Evolutionary conservation across 2,888 invertebrate genomes (phyloP).

Genomic region (Reticulitermes lucifugus): DNA sequence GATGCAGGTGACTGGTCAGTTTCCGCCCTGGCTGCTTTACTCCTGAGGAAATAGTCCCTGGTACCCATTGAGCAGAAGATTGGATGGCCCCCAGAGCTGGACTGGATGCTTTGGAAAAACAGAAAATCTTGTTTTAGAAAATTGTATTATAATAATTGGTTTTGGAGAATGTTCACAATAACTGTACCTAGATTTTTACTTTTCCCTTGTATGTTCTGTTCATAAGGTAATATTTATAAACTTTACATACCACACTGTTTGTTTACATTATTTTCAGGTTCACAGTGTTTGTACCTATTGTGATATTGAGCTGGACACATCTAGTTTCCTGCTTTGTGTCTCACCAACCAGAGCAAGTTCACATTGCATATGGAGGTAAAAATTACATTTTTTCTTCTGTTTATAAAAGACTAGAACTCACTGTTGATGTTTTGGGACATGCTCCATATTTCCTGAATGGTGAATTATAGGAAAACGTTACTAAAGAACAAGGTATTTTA

Average conservation of each 20-base stretch:
- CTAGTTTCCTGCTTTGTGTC: constrained; percentile 37
- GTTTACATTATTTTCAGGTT: neutral
- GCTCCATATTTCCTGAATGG: neutral
- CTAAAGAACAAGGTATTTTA: neutral
- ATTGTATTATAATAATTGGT: too few species aligned
- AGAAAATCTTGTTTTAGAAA: too few species aligned
- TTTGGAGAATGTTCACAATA: too few species aligned
- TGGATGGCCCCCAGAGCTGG: too few species aligned
- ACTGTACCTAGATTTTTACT: too few species aligned
- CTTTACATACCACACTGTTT: neutral
- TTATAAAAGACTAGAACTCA: neutral
- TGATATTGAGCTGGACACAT: neutral
- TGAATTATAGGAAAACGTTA: neutral
- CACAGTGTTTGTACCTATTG: neutral
- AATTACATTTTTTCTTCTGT: neutral
- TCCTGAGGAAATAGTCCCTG: too few species aligned
- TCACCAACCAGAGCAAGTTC: constrained; percentile 51
- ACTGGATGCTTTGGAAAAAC: too few species aligned
- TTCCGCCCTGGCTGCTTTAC: too few species aligned
- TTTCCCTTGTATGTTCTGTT: too few species aligned
- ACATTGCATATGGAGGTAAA: constrained; percentile 50
- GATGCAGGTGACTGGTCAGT: too few species aligned
- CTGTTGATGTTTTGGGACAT: neutral
- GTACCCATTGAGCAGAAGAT: too few species aligned
- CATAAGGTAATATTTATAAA: too few species aligned